Conservation (phyloP, 2,797 vertebrate species). For the Muraenolepis orangiensis region DNA sequence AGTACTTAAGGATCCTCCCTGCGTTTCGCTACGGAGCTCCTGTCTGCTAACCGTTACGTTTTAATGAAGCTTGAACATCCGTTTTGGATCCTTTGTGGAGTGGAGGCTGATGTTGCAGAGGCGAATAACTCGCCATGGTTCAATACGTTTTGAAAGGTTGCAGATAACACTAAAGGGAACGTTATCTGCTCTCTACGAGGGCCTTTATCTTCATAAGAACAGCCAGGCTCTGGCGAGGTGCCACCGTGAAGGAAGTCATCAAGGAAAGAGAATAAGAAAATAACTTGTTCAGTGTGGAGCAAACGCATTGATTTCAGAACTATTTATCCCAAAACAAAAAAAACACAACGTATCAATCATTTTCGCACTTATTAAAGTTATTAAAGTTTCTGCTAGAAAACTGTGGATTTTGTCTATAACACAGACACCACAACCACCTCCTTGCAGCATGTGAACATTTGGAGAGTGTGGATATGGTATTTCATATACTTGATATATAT, state of each 20-base stretch:
- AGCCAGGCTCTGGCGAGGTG: background rate
- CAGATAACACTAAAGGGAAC: background rate
- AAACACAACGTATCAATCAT: background rate
- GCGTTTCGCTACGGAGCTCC: background rate
- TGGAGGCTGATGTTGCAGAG: background rate
- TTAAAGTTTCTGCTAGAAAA: background rate
- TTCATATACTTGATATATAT: no score
- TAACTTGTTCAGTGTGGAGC: background rate
- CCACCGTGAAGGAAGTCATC: background rate
- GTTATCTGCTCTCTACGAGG: background rate
- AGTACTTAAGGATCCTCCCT: background rate
- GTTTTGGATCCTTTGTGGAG: background rate
- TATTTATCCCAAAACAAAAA: background rate
- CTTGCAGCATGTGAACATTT: background rate
- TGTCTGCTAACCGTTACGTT: background rate
- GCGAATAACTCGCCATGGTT: background rate
- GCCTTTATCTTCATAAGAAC: background rate
- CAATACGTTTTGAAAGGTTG: background rate
- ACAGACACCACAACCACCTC: no score
- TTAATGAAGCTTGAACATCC: background rate
- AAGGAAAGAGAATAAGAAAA: background rate
- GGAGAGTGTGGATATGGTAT: background rate
- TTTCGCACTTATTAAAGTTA: background rate
- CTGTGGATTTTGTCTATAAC: background rate
- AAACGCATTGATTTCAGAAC: background rate